These are phyloP conservation scores for Aporrectodea caliginosa DNA, from an alignment of 1,140 invertebrate species.

Conservation along the genomic window DNA sequence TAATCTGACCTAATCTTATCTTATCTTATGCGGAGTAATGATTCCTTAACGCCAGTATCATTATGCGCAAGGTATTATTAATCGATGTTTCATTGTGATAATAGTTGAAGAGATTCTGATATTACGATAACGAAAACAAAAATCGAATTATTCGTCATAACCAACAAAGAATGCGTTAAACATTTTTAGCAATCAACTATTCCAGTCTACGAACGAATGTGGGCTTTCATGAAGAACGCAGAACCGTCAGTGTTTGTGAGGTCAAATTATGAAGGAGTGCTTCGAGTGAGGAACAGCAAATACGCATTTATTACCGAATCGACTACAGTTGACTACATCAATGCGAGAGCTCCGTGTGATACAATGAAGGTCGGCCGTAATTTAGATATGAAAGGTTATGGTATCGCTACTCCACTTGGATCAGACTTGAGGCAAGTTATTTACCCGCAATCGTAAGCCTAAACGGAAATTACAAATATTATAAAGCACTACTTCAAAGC, in stretches of 20 bases:
- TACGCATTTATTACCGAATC: constrained; percentile 91
- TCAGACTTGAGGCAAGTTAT: constrained; percentile 79
- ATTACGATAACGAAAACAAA: no score
- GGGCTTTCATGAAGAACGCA: constrained; percentile 78
- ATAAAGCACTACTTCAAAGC: no score
- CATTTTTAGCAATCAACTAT: constrained; percentile 91
- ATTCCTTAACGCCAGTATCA: no score
- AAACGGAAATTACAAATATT: no score
- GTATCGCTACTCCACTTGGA: constrained; percentile 82
- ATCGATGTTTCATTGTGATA: no score
- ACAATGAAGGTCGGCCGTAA: constrained; percentile 86
- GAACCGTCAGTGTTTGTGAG: constrained; percentile 67
- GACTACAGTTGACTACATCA: constrained; percentile 90
- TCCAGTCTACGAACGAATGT: constrained; percentile 86
- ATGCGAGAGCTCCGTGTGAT: constrained; percentile 86
- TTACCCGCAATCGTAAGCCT: no score
- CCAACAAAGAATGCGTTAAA: no score
- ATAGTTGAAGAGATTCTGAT: no score
- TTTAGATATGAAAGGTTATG: constrained; percentile 89
- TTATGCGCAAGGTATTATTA: no score
- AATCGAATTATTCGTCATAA: no score
- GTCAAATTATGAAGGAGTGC: constrained; percentile 76
- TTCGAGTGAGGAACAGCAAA: constrained; percentile 70
- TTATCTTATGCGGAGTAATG: no score
- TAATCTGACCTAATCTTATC: no score